Conservation (phyloP, 1,140 invertebrate genomes). For the Penaeus vannamei region DNA sequence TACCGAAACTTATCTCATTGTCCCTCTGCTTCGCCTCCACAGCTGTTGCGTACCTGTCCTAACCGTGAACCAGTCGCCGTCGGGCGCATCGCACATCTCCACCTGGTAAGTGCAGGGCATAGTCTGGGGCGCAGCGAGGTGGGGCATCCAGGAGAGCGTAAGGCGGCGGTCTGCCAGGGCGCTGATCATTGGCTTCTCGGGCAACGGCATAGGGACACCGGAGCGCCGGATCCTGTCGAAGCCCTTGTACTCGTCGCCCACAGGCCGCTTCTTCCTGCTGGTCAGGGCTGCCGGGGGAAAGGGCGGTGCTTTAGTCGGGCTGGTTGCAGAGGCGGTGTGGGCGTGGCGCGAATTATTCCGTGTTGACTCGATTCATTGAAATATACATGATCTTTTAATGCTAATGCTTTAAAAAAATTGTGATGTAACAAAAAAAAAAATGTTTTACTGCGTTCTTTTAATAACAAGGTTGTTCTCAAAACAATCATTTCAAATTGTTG, state of each 20-base stretch:
- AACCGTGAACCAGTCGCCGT: conserved; percentile 89
- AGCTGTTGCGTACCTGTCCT: conserved; percentile 75
- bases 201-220: conserved; percentile 85
- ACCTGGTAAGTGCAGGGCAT: conserved; percentile 93
- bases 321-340: neutral
- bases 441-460: too few relatives aligned
- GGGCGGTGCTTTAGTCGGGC: neutral
- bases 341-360: too few relatives aligned
- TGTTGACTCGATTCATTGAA: too few relatives aligned
- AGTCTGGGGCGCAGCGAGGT: conserved; percentile 83
- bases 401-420: too few relatives aligned
- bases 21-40: too few relatives aligned
- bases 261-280: conserved; percentile 74
- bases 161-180: conserved; percentile 88
- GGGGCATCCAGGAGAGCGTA: conserved; percentile 92
- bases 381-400: too few relatives aligned
- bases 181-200: conserved; percentile 90
- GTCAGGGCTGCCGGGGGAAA: conserved; percentile 74
- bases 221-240: conserved; percentile 87
- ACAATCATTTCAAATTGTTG: too few relatives aligned
- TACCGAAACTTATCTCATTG: neutral
- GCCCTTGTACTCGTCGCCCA: conserved; percentile 86
- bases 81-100: conserved; percentile 91
- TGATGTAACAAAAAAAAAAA: too few relatives aligned
- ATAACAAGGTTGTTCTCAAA: too few relatives aligned